A percentile compares a stretch with the other conserved stretches of the same genome.
Evolutionary conservation across 1,140 invertebrate genomes (phyloP).

Genomic region (Dinothrombium tinctorium): DNA sequence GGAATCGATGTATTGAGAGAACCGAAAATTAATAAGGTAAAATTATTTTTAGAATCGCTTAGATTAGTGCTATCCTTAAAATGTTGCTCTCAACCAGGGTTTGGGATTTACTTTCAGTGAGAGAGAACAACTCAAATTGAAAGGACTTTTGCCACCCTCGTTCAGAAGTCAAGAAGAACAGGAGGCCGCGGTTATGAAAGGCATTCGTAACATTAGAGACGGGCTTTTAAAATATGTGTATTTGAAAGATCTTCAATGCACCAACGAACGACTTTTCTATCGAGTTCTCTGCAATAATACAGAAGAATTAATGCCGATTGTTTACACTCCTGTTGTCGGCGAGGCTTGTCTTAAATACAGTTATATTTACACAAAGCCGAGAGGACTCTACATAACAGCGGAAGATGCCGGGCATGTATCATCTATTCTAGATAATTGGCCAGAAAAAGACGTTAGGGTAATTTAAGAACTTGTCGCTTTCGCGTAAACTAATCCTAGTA

Average conservation of each 20-base stretch:
- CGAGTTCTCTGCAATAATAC: constrained; percentile 73
- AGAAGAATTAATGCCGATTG: constrained; percentile 84
- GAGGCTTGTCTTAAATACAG: constrained; percentile 91
- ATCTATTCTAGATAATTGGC: constrained; percentile 44
- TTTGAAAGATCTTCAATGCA: constrained; percentile 36
- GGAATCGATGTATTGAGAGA: background rate
- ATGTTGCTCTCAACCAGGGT: no score
- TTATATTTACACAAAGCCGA: constrained; percentile 66
- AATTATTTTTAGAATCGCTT: no score
- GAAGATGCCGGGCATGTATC: constrained; percentile 79
- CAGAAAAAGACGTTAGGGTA: constrained; percentile 54
- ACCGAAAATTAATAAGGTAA: background rate
- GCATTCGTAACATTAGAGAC: constrained; percentile 16
- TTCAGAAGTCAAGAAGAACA: constrained; percentile 17
- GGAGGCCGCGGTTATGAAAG: constrained; percentile 16
- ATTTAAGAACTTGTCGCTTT: background rate
- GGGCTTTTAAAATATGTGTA: constrained; percentile 18
- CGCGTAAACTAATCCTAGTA: no score
- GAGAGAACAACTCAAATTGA: constrained; percentile 17
- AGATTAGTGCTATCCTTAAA: no score
- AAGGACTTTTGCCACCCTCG: constrained; percentile 19
- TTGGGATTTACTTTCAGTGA: constrained; percentile 18
- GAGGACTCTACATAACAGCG: constrained; percentile 82
- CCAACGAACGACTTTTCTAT: constrained; percentile 89
- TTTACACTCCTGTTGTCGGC: constrained; percentile 94